A percentile compares a stretch with the other conserved stretches of the same genome.
These are phyloP conservation scores for Acleris laterana DNA, from an alignment of 2,888 invertebrate species.

Conservation along the genomic window DNA sequence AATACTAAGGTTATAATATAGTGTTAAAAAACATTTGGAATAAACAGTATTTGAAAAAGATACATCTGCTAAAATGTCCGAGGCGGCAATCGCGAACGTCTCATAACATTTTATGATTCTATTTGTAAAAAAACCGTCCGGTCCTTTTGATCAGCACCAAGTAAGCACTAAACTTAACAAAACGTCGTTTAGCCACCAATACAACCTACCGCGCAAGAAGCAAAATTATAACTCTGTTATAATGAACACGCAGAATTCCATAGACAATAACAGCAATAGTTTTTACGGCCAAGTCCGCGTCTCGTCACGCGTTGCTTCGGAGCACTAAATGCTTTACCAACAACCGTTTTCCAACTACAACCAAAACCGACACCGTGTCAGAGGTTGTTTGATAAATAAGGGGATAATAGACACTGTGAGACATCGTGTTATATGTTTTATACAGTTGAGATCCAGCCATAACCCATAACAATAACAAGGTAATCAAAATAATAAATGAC, in stretches of 20 bases:
- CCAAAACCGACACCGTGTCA: conserved; percentile 44
- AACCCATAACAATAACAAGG: conserved; percentile 72
- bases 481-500: conserved; percentile 78
- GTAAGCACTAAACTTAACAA: conserved; percentile 23
- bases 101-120: neutral
- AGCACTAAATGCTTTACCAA: conserved; percentile 60
- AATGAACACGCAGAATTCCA: conserved; percentile 26
- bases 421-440: conserved; percentile 22
- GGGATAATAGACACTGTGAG: neutral
- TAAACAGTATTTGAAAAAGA: too few species aligned
- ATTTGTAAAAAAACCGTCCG: neutral
- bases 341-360: conserved; percentile 45
- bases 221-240: conserved; percentile 30
- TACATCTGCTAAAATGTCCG: too few species aligned
- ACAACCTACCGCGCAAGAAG: conserved; percentile 26
- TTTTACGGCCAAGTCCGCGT: conserved; percentile 41
- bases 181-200: conserved; percentile 12
- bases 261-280: conserved; percentile 30
- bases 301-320: conserved; percentile 56
- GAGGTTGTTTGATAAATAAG: conserved; percentile 7
- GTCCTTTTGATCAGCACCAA: neutral
- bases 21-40: too few species aligned
- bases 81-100: neutral
- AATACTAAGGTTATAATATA: too few species aligned
- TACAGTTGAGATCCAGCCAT: conserved; percentile 51